Conservation (phyloP, 2,888 invertebrate species). For the Synergus gifuensis region DNA sequence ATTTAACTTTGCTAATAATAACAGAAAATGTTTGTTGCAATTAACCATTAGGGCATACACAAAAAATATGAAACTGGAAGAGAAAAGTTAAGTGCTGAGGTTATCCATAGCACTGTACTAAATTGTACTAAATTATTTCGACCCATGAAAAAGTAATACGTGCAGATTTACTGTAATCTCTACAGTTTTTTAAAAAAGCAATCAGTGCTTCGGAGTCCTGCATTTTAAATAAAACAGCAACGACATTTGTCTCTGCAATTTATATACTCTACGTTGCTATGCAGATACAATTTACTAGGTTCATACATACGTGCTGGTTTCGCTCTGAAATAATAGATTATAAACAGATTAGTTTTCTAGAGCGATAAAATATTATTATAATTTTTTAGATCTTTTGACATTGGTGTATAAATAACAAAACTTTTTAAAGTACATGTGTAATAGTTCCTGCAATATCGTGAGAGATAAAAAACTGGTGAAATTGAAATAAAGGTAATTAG, state of each 20-base stretch:
- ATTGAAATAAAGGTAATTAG: no score
- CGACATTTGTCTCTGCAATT: conserved; percentile 17
- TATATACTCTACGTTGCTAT: not conserved
- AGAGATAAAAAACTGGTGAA: no score
- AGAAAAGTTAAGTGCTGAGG: conserved; percentile 14
- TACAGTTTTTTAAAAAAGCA: conserved; percentile 5
- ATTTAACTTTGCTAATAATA: not conserved
- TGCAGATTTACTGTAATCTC: conserved; percentile 22
- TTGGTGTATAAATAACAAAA: no score
- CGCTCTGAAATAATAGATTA: conserved; percentile 29
- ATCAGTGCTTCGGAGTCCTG: conserved; percentile 14
- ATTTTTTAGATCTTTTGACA: not conserved
- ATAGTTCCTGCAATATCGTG: no score
- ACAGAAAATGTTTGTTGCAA: not conserved
- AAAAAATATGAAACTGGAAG: not conserved
- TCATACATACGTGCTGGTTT: not conserved
- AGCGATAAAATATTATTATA: not conserved
- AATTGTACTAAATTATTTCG: conserved; percentile 30
- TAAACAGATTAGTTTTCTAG: conserved; percentile 1
- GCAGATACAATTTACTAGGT: not conserved
- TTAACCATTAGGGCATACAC: not conserved
- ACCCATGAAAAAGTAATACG: conserved; percentile 12
- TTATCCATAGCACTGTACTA: not conserved
- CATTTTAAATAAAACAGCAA: conserved; percentile 22
- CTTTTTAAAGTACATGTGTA: no score